Base-by-base conservation (phyloP, 2,113 vertebrate genomes). In the Lethenteron reissneri region DNA sequence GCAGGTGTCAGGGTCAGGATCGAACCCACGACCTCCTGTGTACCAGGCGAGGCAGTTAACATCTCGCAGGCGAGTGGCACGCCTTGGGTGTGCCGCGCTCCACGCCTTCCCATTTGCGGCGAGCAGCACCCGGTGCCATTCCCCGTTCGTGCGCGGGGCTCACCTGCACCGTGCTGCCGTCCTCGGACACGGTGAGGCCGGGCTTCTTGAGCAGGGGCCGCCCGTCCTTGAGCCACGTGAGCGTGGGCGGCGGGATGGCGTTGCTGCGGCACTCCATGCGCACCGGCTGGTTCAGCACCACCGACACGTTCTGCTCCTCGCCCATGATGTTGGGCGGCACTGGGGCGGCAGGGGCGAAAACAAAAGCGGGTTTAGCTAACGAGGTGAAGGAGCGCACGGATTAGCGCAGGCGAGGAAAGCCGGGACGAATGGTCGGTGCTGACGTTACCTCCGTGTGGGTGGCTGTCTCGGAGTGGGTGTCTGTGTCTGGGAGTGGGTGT, bases 311-410 rank as follows among this genome's bases (percentile, higher is more conserved):
- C 76, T 87, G 87, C 74, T 99, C 90, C 77, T 97, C 90, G 4
- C 92, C 94, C 81, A 80, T 80, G 76, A 99, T 97, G 78, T 90
- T 85, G 0, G 94, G 94, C 2, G 94, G 89, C 75, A 92, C 94
- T 99, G 78, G n/a, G 25, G 25, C 2, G 14, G 17, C 60, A n/a
- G 25, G 64, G n/a, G 25, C n/a, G 10, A 21, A 15, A 68, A 68
- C n/a, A 17, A 21, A 68, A 21, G n/a, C n/a, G 64, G 25, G 25
- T 68, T 68, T 8, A 11, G 64, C n/a, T 17, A 68, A 25, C n/a
- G 64, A 68, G 64, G 25, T 17, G 64, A 11, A 2, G 64, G 64
- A 68, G 64, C n/a, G 64, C n/a, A 64, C 25, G 11, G 9, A 68
- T n/a, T 68, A 9, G 64, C n/a, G 11, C n/a, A 68, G 64, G 9